Base-by-base conservation (phyloP, 2,113 vertebrate genomes). In the Elephas maximus region DNA sequence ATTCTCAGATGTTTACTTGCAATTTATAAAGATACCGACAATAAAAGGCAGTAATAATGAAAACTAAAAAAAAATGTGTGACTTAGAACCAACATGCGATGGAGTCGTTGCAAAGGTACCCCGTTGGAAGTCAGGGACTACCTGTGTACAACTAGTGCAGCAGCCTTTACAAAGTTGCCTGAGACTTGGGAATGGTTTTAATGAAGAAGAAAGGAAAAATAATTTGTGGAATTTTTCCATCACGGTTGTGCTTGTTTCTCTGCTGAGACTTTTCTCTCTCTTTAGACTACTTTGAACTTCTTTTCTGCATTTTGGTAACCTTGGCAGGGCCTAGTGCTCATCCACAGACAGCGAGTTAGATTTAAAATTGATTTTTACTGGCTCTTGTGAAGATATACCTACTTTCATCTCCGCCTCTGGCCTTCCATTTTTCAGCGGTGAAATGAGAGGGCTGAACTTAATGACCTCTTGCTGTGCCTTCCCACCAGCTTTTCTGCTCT, bases 331-430 rank as follows among this genome's bases (percentile, higher is more conserved):
- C 88, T 67, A 45, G 71, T 74, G 33, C 53, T 93, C 62, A 60
- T 73, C 17, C 48, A 60, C 24, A n/a, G 78, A 85, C 33, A 76
- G 53, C 53, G 76, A 85, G 18, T 92, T 83, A n/a, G 45, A 44
- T 81, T 88, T 90, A 10, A 33, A 77, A 84, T 87, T n/a, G 26
- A 95, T 96, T 96, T 93, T 57, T 73, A 26, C 86, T 87, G 91
- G 88, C 26, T 73, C 33, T 87, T 87, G 33, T 79, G 76, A 91
- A 67, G 87, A 53, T 62, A 24, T 0, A 41, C 15, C 57, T 80
- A 10, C 24, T 74, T 73, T n/a, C 69, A 76, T 26, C 21, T 26
- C 87, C 20, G 30, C 28, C 44, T 51, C 63, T 1, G 51, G 44
- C 33, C 60, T 89, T 81, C 53, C 48, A 41, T 90, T 82, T 57